phyloP scores from a whole-genome alignment of 2,888 invertebrate species.

The Nycteola revayana region DNA sequence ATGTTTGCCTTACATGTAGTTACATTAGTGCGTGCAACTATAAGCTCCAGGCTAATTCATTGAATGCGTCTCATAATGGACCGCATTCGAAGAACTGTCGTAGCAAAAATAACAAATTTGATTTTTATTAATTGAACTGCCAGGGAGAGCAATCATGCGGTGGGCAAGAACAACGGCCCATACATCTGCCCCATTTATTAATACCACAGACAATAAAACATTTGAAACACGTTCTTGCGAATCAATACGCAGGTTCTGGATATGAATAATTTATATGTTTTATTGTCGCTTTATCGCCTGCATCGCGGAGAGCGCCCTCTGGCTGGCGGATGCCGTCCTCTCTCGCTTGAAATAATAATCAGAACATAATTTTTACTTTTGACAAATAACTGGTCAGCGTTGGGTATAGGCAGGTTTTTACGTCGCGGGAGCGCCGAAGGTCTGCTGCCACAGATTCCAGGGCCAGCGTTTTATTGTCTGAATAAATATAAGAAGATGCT shows the following conservation, averaged over 20 bases:
- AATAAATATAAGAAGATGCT: constrained; percentile 51
- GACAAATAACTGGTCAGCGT: constrained; percentile 74
- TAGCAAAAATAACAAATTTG: constrained; percentile 53
- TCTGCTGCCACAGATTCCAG: constrained; percentile 43
- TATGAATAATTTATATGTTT: constrained; percentile 80
- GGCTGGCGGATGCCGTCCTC: constrained; percentile 39
- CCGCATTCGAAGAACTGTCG: constrained; percentile 17
- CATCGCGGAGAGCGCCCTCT: constrained; percentile 48
- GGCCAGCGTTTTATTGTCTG: constrained; percentile 39
- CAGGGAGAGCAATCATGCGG: constrained; percentile 51
- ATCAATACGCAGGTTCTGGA: constrained; percentile 66
- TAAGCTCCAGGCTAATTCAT: neutral
- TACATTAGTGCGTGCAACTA: neutral
- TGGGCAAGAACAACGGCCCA: constrained; percentile 50
- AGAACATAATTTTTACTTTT: constrained; percentile 75
- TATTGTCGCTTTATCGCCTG: constrained; percentile 78
- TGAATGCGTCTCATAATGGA: neutral
- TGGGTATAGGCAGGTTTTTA: constrained; percentile 57
- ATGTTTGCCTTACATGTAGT: neutral
- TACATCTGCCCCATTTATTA: constrained; percentile 78
- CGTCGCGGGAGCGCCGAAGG: constrained; percentile 33
- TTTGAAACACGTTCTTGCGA: constrained; percentile 80
- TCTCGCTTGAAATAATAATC: constrained; percentile 73
- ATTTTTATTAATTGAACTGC: constrained; percentile 71
- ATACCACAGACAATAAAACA: constrained; percentile 72